Conservation (phyloP, 2,888 invertebrate genomes). For the Aspidapion aeneum region DNA sequence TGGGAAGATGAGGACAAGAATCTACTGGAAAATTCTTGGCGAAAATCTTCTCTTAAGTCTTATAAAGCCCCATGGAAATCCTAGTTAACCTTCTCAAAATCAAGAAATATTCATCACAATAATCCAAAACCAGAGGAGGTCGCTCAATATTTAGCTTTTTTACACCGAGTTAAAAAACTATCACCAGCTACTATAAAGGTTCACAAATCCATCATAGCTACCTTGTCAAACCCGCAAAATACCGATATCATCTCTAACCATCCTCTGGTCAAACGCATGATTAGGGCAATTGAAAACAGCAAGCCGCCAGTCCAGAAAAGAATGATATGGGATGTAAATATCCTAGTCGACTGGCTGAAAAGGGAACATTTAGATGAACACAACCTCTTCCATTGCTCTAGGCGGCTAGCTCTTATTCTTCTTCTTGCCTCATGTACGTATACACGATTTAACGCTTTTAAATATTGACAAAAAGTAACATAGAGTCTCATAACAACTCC, state of each 20-base stretch:
- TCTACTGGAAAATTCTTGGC: background rate
- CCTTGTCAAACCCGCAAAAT: background rate
- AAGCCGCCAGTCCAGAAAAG: background rate
- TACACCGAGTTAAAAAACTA: too few relatives aligned
- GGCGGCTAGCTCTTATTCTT: background rate
- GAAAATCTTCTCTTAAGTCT: background rate
- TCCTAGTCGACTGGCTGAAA: background rate
- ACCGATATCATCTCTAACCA: background rate
- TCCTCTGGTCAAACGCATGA: background rate
- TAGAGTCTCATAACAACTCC: too few relatives aligned
- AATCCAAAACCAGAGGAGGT: background rate
- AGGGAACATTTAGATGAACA: background rate
- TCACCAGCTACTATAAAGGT: background rate
- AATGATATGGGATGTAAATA: background rate
- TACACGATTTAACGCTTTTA: background rate
- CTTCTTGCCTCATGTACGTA: background rate
- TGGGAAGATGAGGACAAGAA: background rate
- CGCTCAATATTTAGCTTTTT: background rate
- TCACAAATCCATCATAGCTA: background rate
- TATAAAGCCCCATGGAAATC: background rate
- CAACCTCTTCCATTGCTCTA: background rate
- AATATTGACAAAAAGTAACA: background rate
- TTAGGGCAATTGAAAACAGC: background rate
- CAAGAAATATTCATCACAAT: background rate
- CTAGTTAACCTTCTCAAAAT: too few relatives aligned